Evolutionary conservation across 2,113 vertebrate genomes (phyloP), one percentile per base, ranked within the genome.

Genomic region (Corythoichthys intestinalis): DNA sequence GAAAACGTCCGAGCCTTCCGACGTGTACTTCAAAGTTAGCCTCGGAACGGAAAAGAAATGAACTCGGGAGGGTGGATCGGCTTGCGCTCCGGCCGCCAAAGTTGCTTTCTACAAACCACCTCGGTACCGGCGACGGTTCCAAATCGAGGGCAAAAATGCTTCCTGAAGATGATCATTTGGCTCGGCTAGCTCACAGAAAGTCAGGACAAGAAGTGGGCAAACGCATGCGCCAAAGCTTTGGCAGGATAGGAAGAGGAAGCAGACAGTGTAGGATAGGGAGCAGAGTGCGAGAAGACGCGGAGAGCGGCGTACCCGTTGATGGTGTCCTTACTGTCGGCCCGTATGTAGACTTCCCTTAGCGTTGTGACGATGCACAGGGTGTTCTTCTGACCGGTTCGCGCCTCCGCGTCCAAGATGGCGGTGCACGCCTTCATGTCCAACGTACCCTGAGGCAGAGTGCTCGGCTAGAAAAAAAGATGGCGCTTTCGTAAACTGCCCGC

Each of bases 361-460:
- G 86, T 53, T 1, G 86, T 90, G 65, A 67, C 1, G 70, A 91
- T 74, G 72, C 86, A 86, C 4, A 91, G 82, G 0, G 87, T 77
- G 5, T 91, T 91, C 39, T 79, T 92, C 73, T 91, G 91, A 28
- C 91, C 86, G 2, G 91, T 91, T 71, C 81, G 72, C 14, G 79
- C 78, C 69, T 90, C 87, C 0, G 87, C 87, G 11, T 91, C 88
- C 0, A 58, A 38, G 66, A 92, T 75, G 65, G 86, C 82, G 2
- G 82, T 74, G 46, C 88, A 89, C 71, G 82, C 66, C 12, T 78
- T 88, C 84, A 92, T 64, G 78, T 90, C 86, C 62, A 90, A 72
- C 0, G 80, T 87, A 12, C 91, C 91, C 78, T 92, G 91, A 0
- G 91, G 91, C 70, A 92, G 61, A 13, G 91, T 91, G 82, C 87